Evolutionary conservation across 2,888 invertebrate species (phyloP).

Genomic region (Nemurella pictetii): DNA sequence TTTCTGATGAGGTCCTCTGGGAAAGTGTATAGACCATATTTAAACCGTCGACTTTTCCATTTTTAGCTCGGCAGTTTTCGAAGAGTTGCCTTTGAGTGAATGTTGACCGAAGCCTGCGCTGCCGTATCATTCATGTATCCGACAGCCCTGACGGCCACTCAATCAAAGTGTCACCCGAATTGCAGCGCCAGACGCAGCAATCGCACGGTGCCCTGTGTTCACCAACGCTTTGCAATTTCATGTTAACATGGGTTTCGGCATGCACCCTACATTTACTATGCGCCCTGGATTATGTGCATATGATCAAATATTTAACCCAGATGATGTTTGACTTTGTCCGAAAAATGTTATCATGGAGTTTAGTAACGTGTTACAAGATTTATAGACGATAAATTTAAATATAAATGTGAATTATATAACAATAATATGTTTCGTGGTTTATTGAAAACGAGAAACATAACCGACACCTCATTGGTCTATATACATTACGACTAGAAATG

Average conservation of each 20-base stretch:
- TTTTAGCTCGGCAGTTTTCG: too few species aligned
- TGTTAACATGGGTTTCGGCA: neutral
- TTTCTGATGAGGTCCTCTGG: neutral
- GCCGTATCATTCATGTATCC: neutral
- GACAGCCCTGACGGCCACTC: neutral
- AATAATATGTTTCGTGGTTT: neutral
- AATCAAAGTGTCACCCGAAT: neutral
- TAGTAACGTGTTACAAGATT: neutral
- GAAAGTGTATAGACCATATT: neutral
- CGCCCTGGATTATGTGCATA: neutral
- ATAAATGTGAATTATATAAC: neutral
- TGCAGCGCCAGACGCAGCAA: neutral
- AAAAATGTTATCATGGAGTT: neutral
- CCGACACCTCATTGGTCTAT: neutral
- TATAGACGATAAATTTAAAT: neutral
- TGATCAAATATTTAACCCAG: neutral
- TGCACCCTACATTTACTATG: neutral
- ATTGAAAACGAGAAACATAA: neutral
- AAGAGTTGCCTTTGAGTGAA: neutral
- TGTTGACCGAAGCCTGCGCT: neutral
- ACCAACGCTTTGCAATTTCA: neutral
- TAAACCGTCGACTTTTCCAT: neutral
- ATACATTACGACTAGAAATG: neutral
- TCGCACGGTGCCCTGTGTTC: neutral
- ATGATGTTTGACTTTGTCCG: neutral